Conservation (phyloP, 37 sponge, comb jelly and placozoan species). For the Ephydatia muelleri region DNA sequence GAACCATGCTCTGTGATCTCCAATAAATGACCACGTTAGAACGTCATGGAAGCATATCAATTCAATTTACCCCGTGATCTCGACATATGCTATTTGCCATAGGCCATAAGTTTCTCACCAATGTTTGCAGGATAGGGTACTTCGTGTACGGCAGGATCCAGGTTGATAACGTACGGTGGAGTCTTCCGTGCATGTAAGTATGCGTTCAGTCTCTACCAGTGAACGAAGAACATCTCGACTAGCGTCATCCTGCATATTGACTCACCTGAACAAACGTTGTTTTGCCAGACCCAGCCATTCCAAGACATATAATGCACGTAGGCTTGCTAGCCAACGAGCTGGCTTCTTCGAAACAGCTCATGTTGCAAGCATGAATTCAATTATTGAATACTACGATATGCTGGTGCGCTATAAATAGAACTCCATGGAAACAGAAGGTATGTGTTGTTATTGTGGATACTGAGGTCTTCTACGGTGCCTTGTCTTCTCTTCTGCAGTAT, state of each 20-base stretch:
- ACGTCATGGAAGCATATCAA: no score
- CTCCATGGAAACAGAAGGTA: not conserved
- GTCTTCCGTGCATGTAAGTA: conserved; percentile 71
- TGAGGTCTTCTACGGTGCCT: not conserved
- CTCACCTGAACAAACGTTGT: conserved; percentile 94
- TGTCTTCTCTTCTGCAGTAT: not conserved
- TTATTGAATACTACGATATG: no score
- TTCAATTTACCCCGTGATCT: no score
- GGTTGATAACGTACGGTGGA: conserved; percentile 92
- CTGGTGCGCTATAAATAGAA: not conserved
- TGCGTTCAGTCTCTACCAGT: conserved; percentile 76
- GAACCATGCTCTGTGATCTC: no score
- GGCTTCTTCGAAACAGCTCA: not conserved
- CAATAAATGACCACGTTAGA: no score
- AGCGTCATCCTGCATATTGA: not conserved
- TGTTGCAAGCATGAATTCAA: conserved; percentile 1
- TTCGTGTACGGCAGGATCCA: conserved; percentile 92
- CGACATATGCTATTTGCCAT: no score
- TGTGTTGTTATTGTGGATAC: not conserved
- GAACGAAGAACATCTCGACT: not conserved
- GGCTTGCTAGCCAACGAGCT: conserved; percentile 16
- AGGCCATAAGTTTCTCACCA: no score
- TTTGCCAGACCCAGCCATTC: conserved; percentile 99
- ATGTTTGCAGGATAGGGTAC: conserved; percentile 96
- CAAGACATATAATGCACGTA: conserved; percentile 88